Percentiles rank a stretch among this genome's conserved stretches.
Conservation (phyloP, 2,888 invertebrate genomes). For the Apamea crenata region DNA sequence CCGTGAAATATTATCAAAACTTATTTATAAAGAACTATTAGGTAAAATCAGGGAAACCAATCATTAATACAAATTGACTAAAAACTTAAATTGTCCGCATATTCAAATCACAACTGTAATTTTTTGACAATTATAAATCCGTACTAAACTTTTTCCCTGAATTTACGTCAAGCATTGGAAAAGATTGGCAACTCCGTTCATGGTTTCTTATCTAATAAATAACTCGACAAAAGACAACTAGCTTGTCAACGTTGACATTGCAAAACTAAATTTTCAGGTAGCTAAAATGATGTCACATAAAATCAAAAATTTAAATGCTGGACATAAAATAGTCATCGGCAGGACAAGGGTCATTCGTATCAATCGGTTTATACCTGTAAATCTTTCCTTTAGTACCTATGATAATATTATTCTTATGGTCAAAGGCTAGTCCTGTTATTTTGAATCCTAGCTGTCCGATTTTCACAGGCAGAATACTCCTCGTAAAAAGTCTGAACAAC, state of each 20-base stretch:
- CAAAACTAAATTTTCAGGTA: not conserved
- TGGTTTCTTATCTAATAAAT: not conserved
- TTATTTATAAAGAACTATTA: too few species aligned
- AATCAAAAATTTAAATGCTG: constrained; percentile 73
- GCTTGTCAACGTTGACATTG: not conserved
- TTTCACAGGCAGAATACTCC: constrained; percentile 82
- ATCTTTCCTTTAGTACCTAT: constrained; percentile 87
- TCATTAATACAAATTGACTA: not conserved
- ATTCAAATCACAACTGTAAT: not conserved
- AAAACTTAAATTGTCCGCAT: not conserved
- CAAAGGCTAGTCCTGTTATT: constrained; percentile 85
- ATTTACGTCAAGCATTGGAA: not conserved
- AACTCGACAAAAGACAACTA: not conserved
- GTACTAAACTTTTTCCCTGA: not conserved
- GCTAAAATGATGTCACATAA: constrained; percentile 8
- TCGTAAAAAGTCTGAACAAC: constrained; percentile 79
- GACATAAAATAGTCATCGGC: constrained; percentile 87
- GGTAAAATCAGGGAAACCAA: not conserved
- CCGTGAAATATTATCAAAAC: not conserved
- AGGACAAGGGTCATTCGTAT: constrained; percentile 83
- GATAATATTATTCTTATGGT: constrained; percentile 83
- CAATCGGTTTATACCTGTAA: constrained; percentile 84
- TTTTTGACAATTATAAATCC: not conserved
- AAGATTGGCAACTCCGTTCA: not conserved
- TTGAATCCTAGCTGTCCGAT: constrained; percentile 85